Evolutionary conservation across 2,888 invertebrate species (phyloP).

Genomic region (Pteria penguin): DNA sequence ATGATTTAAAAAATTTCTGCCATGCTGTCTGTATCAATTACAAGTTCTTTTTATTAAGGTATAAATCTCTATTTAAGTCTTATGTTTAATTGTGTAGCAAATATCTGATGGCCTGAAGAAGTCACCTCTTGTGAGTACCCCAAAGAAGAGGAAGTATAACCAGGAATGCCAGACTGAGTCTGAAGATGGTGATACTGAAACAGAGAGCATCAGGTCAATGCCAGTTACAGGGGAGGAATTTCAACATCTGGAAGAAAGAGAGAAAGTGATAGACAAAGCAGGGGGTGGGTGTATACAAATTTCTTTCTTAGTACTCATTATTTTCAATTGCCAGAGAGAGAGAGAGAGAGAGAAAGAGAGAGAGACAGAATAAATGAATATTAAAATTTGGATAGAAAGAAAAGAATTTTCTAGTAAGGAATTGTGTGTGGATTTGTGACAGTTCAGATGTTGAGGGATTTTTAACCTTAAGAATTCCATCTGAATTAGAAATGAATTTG

Average conservation of each 20-base stretch:
- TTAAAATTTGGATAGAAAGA: no score
- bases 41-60: background rate
- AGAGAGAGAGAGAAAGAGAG: no score
- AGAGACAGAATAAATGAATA: no score
- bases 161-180: constrained; percentile 47
- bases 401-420: no score
- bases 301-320: no score
- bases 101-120: constrained; percentile 54
- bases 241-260: constrained; percentile 47
- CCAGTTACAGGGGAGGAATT: constrained; percentile 52
- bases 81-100: constrained; percentile 38
- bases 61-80: background rate
- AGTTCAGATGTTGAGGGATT: no score
- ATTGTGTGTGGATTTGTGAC: no score
- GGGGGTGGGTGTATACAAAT: constrained; percentile 51
- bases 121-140: constrained; percentile 4
- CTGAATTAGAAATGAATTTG: no score
- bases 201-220: constrained; percentile 50
- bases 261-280: constrained; percentile 43
- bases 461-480: no score
- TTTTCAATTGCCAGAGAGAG: no score
- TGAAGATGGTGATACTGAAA: constrained; percentile 39
- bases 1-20: background rate
- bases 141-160: constrained; percentile 28
- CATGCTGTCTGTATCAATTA: no score